A percentile compares a stretch with the other conserved stretches of the same genome.
phyloP scores from a whole-genome alignment of 1,140 invertebrate genomes.

The Heterodera carotae region DNA sequence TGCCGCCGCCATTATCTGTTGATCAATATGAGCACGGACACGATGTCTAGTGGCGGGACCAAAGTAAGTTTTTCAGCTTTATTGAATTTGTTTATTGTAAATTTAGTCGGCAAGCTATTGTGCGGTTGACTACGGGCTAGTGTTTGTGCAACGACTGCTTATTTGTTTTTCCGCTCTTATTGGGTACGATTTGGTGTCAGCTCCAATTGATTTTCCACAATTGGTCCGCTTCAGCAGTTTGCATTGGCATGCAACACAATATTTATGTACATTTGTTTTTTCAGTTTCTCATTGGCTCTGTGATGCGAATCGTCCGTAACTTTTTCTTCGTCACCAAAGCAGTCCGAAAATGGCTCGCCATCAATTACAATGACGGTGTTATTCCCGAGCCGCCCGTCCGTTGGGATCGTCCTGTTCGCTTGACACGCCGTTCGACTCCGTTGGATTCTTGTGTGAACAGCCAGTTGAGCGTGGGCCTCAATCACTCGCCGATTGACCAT shows the following conservation, averaged over 20 bases:
- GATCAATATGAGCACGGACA: not conserved
- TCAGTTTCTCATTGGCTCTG: not conserved
- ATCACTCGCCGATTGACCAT: conserved; percentile 8
- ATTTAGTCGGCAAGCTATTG: not conserved
- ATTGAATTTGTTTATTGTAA: not conserved
- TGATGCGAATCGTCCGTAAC: conserved; percentile 28
- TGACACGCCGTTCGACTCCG: conserved; percentile 5
- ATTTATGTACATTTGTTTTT: not conserved
- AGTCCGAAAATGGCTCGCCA: conserved; percentile 30
- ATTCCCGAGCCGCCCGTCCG: conserved; percentile 32
- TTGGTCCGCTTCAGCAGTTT: not conserved
- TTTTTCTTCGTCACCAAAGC: conserved; percentile 25
- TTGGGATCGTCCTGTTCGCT: not conserved
- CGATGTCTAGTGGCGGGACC: not conserved
- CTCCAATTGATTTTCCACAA: conserved; percentile 1
- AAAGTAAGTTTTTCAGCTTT: not conserved
- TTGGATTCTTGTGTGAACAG: not conserved
- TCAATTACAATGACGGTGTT: conserved; percentile 34
- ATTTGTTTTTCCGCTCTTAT: conserved; percentile 10
- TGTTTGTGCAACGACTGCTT: conserved; percentile 15
- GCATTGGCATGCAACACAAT: not conserved
- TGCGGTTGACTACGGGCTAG: not conserved
- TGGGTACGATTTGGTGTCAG: conserved; percentile 14
- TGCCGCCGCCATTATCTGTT: no score
- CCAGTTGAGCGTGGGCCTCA: not conserved